Conservation (phyloP, 2,113 vertebrate genomes). For the Neotragus pygmaeus region DNA sequence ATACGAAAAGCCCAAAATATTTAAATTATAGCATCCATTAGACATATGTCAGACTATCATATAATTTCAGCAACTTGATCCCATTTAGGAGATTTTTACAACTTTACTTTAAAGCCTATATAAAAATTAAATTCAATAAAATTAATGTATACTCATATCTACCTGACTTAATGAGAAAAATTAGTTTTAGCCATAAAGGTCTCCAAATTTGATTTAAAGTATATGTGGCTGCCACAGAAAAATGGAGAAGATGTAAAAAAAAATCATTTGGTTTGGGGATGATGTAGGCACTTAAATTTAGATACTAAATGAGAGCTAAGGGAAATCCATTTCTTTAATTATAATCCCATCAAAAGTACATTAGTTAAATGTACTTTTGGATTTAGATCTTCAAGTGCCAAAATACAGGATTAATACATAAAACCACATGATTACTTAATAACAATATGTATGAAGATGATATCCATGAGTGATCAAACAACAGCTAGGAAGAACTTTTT, state of each 20-base stretch:
- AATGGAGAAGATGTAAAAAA: not conserved
- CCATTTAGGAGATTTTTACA: conserved; percentile 51
- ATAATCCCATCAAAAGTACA: conserved; percentile 62
- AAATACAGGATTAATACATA: conserved; percentile 10
- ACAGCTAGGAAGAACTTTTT: conserved; percentile 1
- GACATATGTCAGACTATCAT: not conserved
- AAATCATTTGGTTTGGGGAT: conserved; percentile 5
- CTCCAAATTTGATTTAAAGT: conserved; percentile 58
- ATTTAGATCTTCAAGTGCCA: conserved; percentile 54
- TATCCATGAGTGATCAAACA: conserved; percentile 21
- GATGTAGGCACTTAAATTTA: conserved; percentile 46
- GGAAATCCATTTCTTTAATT: conserved; percentile 71
- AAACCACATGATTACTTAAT: conserved; percentile 42
- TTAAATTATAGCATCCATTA: conserved; percentile 37
- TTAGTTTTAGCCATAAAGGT: conserved; percentile 34
- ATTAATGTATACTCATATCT: conserved; percentile 48
- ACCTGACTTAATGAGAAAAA: conserved; percentile 55
- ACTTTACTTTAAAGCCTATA: conserved; percentile 52
- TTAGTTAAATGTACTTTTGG: conserved; percentile 53
- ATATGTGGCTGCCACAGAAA: not conserved
- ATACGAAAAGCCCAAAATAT: not conserved
- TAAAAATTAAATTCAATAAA: conserved; percentile 64
- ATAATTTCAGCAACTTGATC: conserved; percentile 43
- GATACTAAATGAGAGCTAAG: conserved; percentile 50
- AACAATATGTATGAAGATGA: conserved; percentile 46